These are phyloP conservation scores for Synanthedon formicaeformis DNA, from an alignment of 2,888 invertebrate species.

Conservation along the genomic window DNA sequence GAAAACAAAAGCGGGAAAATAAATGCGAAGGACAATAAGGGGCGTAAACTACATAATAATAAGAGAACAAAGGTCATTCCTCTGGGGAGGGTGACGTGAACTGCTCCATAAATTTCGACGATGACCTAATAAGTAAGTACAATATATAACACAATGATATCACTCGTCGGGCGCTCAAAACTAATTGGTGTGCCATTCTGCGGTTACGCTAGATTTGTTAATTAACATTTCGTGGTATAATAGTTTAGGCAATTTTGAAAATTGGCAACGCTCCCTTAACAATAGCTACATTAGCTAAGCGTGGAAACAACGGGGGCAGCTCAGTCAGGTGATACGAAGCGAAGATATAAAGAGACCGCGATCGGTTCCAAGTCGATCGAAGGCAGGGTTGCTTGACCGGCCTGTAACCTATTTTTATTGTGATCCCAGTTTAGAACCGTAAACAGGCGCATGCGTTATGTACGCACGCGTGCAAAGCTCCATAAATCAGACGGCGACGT, in stretches of 20 bases:
- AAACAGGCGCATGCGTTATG: constrained; percentile 35
- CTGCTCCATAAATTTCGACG: constrained; percentile 16
- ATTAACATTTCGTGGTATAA: no score
- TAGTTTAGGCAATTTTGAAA: no score
- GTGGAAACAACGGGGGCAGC: no score
- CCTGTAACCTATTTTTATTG: constrained; percentile 46
- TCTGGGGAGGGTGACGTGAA: constrained; percentile 11
- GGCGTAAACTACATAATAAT: constrained; percentile 30
- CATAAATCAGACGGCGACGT: constrained; percentile 19
- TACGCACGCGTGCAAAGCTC: constrained; percentile 14
- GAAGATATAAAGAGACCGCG: not conserved
- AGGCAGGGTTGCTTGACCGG: constrained; percentile 43
- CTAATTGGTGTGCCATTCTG: no score
- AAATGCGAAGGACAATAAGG: constrained; percentile 22
- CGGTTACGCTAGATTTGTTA: no score
- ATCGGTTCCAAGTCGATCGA: constrained; percentile 23
- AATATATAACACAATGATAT: not conserved
- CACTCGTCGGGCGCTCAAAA: no score
- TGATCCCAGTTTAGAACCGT: constrained; percentile 36
- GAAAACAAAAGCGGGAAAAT: constrained; percentile 19
- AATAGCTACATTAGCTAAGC: no score
- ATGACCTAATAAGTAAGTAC: not conserved
- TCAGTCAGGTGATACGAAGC: not conserved
- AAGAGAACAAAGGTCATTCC: constrained; percentile 25
- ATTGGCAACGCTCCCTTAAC: no score